Conservation (phyloP, 2,888 invertebrate species). For the Matsumyia berberina region DNA sequence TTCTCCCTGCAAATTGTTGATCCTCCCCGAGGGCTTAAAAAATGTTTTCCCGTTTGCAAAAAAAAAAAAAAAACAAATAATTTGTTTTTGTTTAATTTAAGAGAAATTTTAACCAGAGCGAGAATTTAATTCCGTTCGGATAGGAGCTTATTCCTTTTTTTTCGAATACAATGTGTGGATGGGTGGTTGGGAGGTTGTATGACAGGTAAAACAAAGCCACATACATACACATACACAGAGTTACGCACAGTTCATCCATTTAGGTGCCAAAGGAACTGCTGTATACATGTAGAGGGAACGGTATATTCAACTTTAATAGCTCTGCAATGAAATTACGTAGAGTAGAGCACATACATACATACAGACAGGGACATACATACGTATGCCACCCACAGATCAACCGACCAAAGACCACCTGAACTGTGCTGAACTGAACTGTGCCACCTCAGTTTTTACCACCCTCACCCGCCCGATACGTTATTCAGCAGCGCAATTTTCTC, state of each 20-base stretch:
- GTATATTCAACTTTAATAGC: conserved; percentile 70
- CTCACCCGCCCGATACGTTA: conserved; percentile 10
- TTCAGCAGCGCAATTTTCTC: conserved; percentile 37
- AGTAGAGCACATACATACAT: conserved; percentile 27
- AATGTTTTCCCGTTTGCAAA: not conserved
- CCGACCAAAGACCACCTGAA: conserved; percentile 72
- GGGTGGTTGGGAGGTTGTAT: conserved; percentile 30
- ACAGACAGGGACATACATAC: not conserved
- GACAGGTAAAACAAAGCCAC: conserved; percentile 70
- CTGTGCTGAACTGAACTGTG: conserved; percentile 69
- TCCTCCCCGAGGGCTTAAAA: conserved; percentile 34
- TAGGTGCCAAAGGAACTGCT: conserved; percentile 57
- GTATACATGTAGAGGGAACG: conserved; percentile 19
- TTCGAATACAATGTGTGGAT: conserved; percentile 26
- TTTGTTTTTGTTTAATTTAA: conserved; percentile 41
- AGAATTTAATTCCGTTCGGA: conserved; percentile 52
- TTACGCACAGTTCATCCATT: conserved; percentile 61
- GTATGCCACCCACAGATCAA: conserved; percentile 61
- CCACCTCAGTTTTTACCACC: conserved; percentile 53
- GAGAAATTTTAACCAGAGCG: conserved; percentile 53
- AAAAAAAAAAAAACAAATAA: conserved; percentile 24
- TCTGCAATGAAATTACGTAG: conserved; percentile 69
- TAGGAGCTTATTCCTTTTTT: conserved; percentile 31
- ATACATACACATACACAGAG: conserved; percentile 33
- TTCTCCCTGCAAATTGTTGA: conserved; percentile 48